Evolutionary conservation across 2,888 invertebrate genomes (phyloP), one percentile per base, ranked within the genome.

Genomic region (Pyrgus malvae): DNA sequence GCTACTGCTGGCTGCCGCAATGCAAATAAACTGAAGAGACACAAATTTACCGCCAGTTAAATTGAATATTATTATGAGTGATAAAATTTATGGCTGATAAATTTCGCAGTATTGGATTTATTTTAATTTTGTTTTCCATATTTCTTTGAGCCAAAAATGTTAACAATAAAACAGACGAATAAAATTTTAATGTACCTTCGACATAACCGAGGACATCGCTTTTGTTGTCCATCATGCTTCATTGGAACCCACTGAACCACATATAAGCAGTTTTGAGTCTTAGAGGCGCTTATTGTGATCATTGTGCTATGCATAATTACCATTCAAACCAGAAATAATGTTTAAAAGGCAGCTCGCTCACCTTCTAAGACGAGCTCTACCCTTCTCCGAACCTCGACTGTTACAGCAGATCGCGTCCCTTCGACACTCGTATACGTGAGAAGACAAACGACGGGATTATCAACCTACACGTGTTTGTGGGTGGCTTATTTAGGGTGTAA

Each of bases 271-370:
- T 53, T 44, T 51, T 44, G 12, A 37, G 50, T 41, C 25, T 48
- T 37, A 29, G 25, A 42, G 21, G 37, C 45, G 29, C 14, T 31
- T 64, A 69, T 72, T 75, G 66, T 78, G 78, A 78, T 78, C 76
- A 67, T 57, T 74, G 74, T 76, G 61, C 68, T 75, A 76, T 78
- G 72, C 73, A 76, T 81, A 83, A 83, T 83, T 76, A 76, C 67
- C 67, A 60, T 67, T 72, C 75, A 73, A 66, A 72, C 72, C 74
- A 81, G 79, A 80, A 83, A 66, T 83, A 83, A 81, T 82, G 72
- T 69, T 70, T 75, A 71, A 79, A 80, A 78, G 78, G 76, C 66
- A 61, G 40, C 55, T 35, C 31, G 38, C 29, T 42, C 27, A 61
- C 66, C 66, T 69, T 70, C 63, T 58, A 80, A 80, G 80, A 80